Evolutionary conservation across 2,113 vertebrate genomes (phyloP).

Genomic region (Limanda limanda): DNA sequence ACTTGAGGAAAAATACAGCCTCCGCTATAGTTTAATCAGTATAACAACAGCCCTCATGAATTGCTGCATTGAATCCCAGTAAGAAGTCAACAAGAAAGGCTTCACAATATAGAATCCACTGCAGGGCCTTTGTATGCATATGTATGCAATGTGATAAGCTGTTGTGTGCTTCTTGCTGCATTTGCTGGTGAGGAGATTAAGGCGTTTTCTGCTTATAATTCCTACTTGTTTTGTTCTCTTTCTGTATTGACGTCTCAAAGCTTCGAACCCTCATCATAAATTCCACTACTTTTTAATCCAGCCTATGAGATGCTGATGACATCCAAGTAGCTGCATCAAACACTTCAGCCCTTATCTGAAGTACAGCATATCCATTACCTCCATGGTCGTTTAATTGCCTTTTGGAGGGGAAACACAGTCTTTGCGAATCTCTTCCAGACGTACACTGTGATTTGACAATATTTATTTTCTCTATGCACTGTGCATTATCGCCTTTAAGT

Average conservation of each 20-base stretch:
- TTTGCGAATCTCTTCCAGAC: slow-evolving; percentile 20
- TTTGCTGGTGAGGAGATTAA: slow-evolving; percentile 12
- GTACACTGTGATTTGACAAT: slow-evolving; percentile 18
- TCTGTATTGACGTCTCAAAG: not conserved
- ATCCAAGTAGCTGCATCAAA: slow-evolving; percentile 21
- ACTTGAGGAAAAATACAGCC: not conserved
- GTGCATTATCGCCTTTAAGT: slow-evolving; percentile 60
- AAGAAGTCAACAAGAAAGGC: not conserved
- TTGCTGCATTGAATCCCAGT: not conserved
- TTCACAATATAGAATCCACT: not conserved
- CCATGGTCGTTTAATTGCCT: slow-evolving; percentile 46
- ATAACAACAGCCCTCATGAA: slow-evolving; percentile 5
- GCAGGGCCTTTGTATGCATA: slow-evolving; percentile 5
- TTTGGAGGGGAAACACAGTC: not conserved
- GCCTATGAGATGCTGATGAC: slow-evolving; percentile 25
- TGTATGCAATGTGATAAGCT: not conserved
- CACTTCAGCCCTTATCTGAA: slow-evolving; percentile 36
- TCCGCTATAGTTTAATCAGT: not conserved
- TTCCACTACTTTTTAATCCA: slow-evolving; percentile 36
- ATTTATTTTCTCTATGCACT: slow-evolving; percentile 31
- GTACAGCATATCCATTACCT: slow-evolving; percentile 32
- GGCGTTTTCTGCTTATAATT: not conserved
- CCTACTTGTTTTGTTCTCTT: slow-evolving; percentile 10
- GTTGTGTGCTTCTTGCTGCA: not conserved
- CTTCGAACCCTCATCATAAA: slow-evolving; percentile 21